Conservation (phyloP, 1,140 invertebrate genomes). For the Probaryconus sp. region DNA sequence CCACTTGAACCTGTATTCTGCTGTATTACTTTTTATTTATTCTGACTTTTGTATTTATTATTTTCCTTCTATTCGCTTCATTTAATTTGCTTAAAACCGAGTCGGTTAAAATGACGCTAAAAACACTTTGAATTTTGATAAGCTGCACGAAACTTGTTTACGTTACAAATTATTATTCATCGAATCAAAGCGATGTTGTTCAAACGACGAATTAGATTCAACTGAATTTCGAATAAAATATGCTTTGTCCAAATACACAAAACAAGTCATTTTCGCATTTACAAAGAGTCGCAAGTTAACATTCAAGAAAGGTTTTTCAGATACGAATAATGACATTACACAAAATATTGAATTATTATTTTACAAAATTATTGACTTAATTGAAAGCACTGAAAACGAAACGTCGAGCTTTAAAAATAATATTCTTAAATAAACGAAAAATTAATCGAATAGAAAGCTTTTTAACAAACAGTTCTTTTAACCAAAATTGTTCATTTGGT, state of each 20-base stretch:
- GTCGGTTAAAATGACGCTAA: conserved; percentile 11
- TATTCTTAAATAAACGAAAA: too few relatives aligned
- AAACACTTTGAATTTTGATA: conserved; percentile 14
- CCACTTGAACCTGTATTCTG: conserved; percentile 28
- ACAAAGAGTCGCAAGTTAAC: too few relatives aligned
- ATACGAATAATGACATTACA: too few relatives aligned
- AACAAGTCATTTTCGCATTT: neutral
- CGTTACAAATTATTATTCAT: conserved; percentile 16
- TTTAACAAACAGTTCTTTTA: neutral
- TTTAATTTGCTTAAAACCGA: conserved; percentile 25
- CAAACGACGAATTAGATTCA: conserved; percentile 5
- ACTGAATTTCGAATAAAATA: conserved; percentile 3
- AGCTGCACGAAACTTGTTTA: conserved; percentile 6
- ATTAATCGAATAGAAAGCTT: neutral
- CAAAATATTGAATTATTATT: too few relatives aligned
- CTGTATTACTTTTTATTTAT: conserved; percentile 14
- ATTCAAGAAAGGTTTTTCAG: too few relatives aligned
- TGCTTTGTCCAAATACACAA: conserved; percentile 1
- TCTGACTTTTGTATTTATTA: neutral
- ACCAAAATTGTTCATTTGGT: conserved; percentile 3
- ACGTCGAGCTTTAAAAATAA: too few relatives aligned
- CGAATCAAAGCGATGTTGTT: neutral
- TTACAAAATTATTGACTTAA: too few relatives aligned
- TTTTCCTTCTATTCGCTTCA: neutral
- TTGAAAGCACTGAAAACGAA: too few relatives aligned